Base-by-base conservation (phyloP, 2,797 vertebrate species). In the Podarcis siculus region DNA sequence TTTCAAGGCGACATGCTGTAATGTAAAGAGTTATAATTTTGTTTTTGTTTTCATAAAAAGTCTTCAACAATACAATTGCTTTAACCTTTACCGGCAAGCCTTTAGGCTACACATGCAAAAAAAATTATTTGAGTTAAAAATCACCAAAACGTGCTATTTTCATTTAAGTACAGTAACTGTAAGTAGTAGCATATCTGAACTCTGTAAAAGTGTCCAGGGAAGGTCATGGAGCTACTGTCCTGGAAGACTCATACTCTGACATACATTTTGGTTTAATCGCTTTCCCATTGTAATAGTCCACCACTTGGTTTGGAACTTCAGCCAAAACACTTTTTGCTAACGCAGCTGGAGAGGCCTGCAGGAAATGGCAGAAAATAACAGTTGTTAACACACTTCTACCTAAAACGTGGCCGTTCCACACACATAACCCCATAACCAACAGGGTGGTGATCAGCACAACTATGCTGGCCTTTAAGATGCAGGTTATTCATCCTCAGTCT, bases 211-310 rank as follows among this genome's bases (percentile, higher is more conserved):
- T 92, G 92, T 95, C 96, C 90, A 94, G 91, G 94, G 90, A 87
- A 89, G 95, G 98, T 98, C 96, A 99, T 90, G 98, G 99, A 95
- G 98, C 99, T 95, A 99, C 98, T 93, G 98, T 98, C 97, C 98
- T 98, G 95, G 98, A 98, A 97, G 99, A 98, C 96, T 99, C 99
- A 2, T 97, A 99, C 94, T 99, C 98, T 17, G 98, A 98, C 93
- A 98, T 94, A 95, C 98, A 98, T 96, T 99, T 99, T 95, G 99
- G 99, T 96, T 98, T 98, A 96, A 99, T 99, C 94, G 98, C 98
- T 97, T 99, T 99, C 89, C 98, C 98, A 80, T 99, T 99, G 97
- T 99, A 99, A 97, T 99, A 99, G 97, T 99, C 99, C 97, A 99
- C 99, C 90, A 99, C 99, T 97, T 99, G 99, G 96, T 99, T 99